Evolutionary conservation across 2,797 vertebrate genomes (phyloP).

Genomic region (Acipenser transmontanus): DNA sequence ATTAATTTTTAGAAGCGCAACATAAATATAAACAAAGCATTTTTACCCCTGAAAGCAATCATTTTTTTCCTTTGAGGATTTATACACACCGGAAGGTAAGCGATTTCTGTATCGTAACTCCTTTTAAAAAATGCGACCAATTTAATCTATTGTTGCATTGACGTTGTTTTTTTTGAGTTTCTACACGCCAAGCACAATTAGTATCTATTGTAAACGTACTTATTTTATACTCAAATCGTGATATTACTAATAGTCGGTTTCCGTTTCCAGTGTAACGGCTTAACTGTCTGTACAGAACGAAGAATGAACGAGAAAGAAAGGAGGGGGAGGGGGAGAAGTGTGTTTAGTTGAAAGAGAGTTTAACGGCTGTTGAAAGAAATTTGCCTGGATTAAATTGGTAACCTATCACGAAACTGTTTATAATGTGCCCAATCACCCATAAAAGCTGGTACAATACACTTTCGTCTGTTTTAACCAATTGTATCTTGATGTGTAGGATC

Average conservation of each 20-base stretch:
- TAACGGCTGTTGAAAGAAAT: background rate
- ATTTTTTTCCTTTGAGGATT: conserved; percentile 59
- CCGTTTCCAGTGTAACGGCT: background rate
- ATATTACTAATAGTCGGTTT: background rate
- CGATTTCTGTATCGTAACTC: background rate
- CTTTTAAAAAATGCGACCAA: background rate
- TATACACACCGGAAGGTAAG: conserved; percentile 63
- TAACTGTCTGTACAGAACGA: background rate
- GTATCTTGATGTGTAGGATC: too few relatives aligned
- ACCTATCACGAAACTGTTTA: too few relatives aligned
- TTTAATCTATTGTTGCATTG: background rate
- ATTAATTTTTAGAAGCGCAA: conserved; percentile 13
- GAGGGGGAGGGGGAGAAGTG: background rate
- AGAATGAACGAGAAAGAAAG: conserved; percentile 14
- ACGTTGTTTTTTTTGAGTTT: too few relatives aligned
- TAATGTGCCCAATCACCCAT: too few relatives aligned
- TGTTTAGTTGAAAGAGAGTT: background rate
- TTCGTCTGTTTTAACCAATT: too few relatives aligned
- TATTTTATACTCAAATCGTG: background rate
- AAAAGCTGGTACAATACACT: too few relatives aligned
- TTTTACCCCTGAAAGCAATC: conserved; percentile 26
- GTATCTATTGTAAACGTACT: too few relatives aligned
- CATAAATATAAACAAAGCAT: conserved; percentile 34
- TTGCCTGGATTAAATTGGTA: too few relatives aligned
- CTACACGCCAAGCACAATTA: too few relatives aligned